These are phyloP conservation scores for Pseudocheirus occidentalis DNA, from an alignment of 2,797 vertebrate species.

Conservation along the genomic window DNA sequence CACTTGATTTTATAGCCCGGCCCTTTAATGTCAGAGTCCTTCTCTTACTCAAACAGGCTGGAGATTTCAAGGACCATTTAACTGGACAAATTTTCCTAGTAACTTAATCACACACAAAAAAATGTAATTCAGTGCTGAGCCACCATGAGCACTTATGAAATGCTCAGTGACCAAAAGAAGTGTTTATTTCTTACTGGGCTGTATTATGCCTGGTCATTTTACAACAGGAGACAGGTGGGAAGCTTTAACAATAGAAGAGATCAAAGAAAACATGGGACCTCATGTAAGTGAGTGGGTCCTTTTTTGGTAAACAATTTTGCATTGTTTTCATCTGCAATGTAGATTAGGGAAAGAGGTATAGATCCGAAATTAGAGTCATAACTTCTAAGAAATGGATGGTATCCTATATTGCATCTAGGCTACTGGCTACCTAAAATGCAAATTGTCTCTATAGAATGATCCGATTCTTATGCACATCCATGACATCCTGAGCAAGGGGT, in stretches of 20 bases:
- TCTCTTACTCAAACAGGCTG: slow-evolving; percentile 30
- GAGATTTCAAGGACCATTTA: slow-evolving; percentile 51
- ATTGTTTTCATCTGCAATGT: neutral
- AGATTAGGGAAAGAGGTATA: neutral
- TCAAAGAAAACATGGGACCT: neutral
- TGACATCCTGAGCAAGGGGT: neutral
- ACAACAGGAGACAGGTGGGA: neutral
- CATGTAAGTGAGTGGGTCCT: neutral
- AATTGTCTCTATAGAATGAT: neutral
- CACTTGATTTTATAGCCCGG: slow-evolving; percentile 22
- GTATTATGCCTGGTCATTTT: neutral
- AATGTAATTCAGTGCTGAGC: neutral
- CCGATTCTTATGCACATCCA: neutral
- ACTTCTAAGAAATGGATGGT: neutral
- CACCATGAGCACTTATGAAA: slow-evolving; percentile 32
- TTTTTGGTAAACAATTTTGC: rapidly evolving
- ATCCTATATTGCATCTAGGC: neutral
- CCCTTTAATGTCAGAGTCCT: slow-evolving; percentile 46
- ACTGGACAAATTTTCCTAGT: slow-evolving; percentile 31
- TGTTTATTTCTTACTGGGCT: slow-evolving; percentile 50
- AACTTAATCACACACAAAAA: slow-evolving; percentile 32
- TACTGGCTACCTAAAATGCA: neutral
- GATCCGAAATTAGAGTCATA: neutral
- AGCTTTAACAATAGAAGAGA: slow-evolving; percentile 12
- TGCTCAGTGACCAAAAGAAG: slow-evolving; percentile 52